These are phyloP conservation scores for Aplodontia rufa DNA, from an alignment of 2,113 vertebrate species.

Conservation along the genomic window DNA sequence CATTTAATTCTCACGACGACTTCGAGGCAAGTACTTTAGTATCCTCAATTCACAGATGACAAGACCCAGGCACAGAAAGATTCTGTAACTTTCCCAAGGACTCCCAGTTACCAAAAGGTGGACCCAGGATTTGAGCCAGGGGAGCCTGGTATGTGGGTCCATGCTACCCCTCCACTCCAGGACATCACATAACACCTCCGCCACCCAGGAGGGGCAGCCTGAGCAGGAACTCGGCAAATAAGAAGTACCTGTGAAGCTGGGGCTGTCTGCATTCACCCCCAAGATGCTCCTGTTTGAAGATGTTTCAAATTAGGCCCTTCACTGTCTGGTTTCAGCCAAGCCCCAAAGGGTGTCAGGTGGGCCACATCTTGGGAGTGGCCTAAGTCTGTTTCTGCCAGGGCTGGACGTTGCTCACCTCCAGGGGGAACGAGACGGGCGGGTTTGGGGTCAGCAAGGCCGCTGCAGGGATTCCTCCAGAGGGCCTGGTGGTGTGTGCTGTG, in stretches of 20 bases:
- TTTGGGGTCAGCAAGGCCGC: accelerated
- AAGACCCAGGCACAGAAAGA: background rate
- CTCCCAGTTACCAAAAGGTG: accelerated
- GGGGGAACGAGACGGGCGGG: background rate
- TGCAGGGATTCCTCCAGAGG: background rate
- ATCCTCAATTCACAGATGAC: background rate
- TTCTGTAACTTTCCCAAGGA: background rate
- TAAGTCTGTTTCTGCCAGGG: accelerated
- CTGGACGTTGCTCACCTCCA: background rate
- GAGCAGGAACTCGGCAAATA: no score
- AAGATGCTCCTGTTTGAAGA: background rate
- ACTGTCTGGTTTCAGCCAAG: background rate
- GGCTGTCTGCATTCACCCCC: background rate
- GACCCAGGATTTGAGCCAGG: background rate
- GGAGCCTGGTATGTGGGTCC: background rate
- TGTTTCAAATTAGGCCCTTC: background rate
- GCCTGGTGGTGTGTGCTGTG: background rate
- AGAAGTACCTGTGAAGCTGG: background rate
- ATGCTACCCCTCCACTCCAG: background rate
- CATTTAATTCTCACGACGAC: background rate
- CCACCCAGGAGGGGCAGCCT: no score
- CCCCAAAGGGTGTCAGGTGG: no score
- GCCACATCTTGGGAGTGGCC: accelerated
- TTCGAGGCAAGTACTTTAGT: no score
- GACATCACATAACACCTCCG: background rate